Percentiles rank a stretch among this genome's conserved stretches.
Evolutionary conservation across 2,797 vertebrate species (phyloP).

Genomic region (Hippoglossus hippoglossus): DNA sequence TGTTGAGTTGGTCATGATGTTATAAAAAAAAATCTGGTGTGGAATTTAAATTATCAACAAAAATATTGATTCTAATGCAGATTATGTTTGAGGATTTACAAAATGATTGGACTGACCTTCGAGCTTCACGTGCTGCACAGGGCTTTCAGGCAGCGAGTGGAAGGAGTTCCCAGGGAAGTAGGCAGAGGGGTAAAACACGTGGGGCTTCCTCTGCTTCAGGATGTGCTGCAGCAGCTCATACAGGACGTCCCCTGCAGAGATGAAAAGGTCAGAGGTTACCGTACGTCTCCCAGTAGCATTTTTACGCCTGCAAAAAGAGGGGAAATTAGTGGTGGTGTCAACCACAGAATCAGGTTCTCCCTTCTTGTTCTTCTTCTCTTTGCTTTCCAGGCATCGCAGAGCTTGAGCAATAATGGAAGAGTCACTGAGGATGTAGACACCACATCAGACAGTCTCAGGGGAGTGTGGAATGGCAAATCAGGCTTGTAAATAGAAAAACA

Average conservation of each 20-base stretch:
- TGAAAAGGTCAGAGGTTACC: conserved; percentile 55
- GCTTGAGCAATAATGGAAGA: conserved; percentile 62
- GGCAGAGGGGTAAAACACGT: conserved; percentile 87
- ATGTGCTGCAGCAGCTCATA: conserved; percentile 98
- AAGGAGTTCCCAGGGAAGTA: conserved; percentile 93
- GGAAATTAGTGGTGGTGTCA: conserved; percentile 19
- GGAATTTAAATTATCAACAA: neutral
- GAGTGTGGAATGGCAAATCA: neutral
- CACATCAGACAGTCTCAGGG: neutral
- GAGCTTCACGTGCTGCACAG: conserved; percentile 91
- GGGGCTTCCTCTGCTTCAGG: conserved; percentile 95
- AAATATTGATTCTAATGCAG: too few species aligned
- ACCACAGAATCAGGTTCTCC: neutral
- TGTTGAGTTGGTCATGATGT: too few species aligned
- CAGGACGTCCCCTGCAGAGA: conserved; percentile 91
- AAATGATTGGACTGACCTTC: conserved; percentile 86
- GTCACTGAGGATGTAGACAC: neutral
- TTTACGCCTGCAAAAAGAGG: conserved; percentile 1
- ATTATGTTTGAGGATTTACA: too few species aligned
- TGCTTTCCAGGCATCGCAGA: conserved; percentile 46
- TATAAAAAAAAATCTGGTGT: neutral
- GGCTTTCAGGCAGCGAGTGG: conserved; percentile 88
- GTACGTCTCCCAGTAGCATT: neutral
- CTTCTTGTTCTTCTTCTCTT: conserved; percentile 18
- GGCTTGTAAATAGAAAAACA: conserved; percentile 13